Evolutionary conservation across 2,888 invertebrate genomes (phyloP).

Genomic region (Eupithecia inturbata): DNA sequence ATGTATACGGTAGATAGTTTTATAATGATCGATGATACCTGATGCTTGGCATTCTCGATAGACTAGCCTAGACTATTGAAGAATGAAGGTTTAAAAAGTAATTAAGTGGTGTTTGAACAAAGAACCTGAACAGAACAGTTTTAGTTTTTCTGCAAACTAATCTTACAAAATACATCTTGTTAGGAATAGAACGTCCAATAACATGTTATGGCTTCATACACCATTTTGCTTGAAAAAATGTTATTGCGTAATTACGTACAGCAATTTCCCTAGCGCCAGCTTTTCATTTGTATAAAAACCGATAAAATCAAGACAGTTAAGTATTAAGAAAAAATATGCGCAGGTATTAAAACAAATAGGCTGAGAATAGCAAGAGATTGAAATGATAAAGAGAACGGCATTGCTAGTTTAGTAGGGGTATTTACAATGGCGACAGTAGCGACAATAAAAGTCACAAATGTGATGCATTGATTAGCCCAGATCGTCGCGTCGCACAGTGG

Average conservation of each 20-base stretch:
- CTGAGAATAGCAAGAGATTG: background rate
- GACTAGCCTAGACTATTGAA: background rate
- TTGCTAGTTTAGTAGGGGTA: background rate
- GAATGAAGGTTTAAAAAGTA: background rate
- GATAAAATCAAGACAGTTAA: background rate
- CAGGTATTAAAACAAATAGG: constrained; percentile 5
- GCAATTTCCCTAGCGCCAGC: constrained; percentile 30
- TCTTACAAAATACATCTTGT: constrained; percentile 34
- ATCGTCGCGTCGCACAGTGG: constrained; percentile 66
- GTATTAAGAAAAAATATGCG: background rate
- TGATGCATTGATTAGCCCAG: constrained; percentile 71
- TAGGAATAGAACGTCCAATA: constrained; percentile 36
- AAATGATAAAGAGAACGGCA: background rate
- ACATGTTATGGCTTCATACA: constrained; percentile 35
- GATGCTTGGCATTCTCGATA: constrained; percentile 6
- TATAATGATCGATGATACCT: constrained; percentile 20
- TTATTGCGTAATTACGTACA: constrained; percentile 30
- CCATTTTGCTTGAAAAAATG: constrained; percentile 31
- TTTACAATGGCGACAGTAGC: constrained; percentile 1
- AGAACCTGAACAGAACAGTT: constrained; percentile 8
- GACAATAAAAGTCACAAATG: constrained; percentile 44
- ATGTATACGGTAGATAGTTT: constrained; percentile 29
- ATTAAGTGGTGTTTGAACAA: background rate
- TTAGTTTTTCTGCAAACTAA: constrained; percentile 34
- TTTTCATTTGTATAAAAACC: constrained; percentile 13